Percentiles rank a stretch among this genome's conserved stretches.
These are phyloP conservation scores for Tympanoctomys barrerae DNA, from an alignment of 2,797 vertebrate genomes.

Conservation along the genomic window DNA sequence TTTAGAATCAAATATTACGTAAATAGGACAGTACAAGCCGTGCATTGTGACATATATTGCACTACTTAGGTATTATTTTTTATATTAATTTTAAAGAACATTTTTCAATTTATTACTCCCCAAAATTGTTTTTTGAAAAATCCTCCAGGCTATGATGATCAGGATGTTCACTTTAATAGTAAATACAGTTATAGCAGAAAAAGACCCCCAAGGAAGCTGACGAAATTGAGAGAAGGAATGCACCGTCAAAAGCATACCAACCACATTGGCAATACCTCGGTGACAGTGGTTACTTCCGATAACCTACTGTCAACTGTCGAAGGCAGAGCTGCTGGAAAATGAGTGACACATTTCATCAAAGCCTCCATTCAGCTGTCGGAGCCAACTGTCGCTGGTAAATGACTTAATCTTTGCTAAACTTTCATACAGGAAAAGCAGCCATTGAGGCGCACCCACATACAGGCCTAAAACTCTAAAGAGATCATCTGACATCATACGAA, in stretches of 20 bases:
- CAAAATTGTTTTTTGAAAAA: neutral
- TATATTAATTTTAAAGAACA: neutral
- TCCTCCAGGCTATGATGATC: neutral
- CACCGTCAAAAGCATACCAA: conserved; percentile 63
- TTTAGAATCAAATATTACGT: conserved; percentile 9
- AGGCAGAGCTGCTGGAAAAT: conserved; percentile 61
- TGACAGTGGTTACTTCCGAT: conserved; percentile 55
- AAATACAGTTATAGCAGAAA: neutral
- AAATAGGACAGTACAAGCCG: neutral
- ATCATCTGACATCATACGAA: conserved; percentile 81
- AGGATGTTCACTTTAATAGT: conserved; percentile 37
- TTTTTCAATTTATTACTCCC: neutral
- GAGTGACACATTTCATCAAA: conserved; percentile 79
- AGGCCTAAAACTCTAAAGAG: conserved; percentile 84
- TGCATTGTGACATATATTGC: neutral
- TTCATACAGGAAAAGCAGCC: conserved; percentile 62
- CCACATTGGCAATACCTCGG: neutral
- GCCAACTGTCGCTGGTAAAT: conserved; percentile 77
- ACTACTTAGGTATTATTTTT: neutral
- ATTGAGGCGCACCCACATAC: conserved; percentile 69
- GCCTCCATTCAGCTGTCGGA: conserved; percentile 67
- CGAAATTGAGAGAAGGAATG: conserved; percentile 55
- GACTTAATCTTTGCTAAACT: conserved; percentile 82
- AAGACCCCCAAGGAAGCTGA: conserved; percentile 45
- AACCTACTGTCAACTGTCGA: conserved; percentile 36